Conservation (phyloP, 2,797 vertebrate genomes). For the Holocentrus rufus region DNA sequence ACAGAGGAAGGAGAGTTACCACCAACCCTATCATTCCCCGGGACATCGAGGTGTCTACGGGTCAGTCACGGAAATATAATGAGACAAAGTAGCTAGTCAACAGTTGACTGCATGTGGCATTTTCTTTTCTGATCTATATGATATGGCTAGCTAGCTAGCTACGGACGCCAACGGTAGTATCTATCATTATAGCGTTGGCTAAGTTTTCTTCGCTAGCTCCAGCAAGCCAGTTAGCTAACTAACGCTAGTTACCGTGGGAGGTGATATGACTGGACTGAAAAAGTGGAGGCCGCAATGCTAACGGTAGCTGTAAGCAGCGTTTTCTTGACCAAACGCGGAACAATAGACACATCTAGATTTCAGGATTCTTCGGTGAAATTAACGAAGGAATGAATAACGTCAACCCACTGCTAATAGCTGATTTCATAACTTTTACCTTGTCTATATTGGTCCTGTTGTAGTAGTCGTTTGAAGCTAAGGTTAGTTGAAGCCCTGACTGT, state of each 20-base stretch:
- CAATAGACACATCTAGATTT: constrained; percentile 64
- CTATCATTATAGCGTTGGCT: constrained; percentile 25
- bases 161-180: constrained; percentile 5
- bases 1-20: constrained; percentile 72
- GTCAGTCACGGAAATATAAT: constrained; percentile 66
- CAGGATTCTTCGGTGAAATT: constrained; percentile 8
- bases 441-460: background rate
- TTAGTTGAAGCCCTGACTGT: constrained; percentile 51
- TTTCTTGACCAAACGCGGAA: constrained; percentile 69
- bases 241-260: constrained; percentile 54
- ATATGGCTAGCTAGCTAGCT: background rate
- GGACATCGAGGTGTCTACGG: constrained; percentile 79
- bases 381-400: constrained; percentile 3
- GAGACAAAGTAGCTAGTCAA: constrained; percentile 10
- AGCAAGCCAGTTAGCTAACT: constrained; percentile 40
- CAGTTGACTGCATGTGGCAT: constrained; percentile 12
- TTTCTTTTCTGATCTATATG: background rate
- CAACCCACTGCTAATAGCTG: background rate
- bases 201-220: constrained; percentile 22
- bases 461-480: constrained; percentile 42
- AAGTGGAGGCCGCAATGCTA: constrained; percentile 79
- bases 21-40: constrained; percentile 66
- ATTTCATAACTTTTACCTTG: background rate
- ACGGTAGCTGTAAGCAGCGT: constrained; percentile 64
- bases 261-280: constrained; percentile 67